phyloP scores from a whole-genome alignment of 2,113 vertebrate genomes.

The Oriolus oriolus region DNA sequence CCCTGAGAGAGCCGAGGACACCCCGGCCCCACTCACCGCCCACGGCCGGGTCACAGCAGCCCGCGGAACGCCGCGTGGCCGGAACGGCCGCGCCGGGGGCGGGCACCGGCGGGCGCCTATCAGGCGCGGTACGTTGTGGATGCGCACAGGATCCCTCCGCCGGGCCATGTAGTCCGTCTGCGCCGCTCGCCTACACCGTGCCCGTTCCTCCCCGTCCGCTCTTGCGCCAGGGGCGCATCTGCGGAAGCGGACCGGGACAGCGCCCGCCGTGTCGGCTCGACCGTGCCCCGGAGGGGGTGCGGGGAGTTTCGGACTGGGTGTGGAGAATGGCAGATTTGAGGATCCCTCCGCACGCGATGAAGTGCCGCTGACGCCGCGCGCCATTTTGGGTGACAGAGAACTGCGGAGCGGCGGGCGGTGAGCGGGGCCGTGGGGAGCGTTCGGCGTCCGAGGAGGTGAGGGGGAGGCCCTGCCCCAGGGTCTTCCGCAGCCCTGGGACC shows the following conservation, averaged over 20 bases:
- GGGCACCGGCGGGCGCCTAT: not conserved
- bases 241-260: too few relatives aligned
- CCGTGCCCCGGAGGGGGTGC: accelerated
- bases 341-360: not conserved
- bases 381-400: not conserved
- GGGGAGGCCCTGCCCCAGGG: accelerated
- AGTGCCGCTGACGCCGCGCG: accelerated
- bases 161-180: not conserved
- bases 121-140: accelerated
- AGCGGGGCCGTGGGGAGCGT: not conserved
- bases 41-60: not conserved
- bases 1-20: too few relatives aligned
- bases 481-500: not conserved
- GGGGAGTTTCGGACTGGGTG: accelerated
- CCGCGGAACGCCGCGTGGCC: not conserved
- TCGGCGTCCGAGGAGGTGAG: not conserved
- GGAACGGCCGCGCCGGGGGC: not conserved
- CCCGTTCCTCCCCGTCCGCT: not conserved
- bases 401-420: accelerated
- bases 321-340: accelerated
- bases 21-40: not conserved
- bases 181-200: accelerated
- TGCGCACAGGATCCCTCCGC: accelerated
- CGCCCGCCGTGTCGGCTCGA: not conserved
- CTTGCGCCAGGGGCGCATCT: not conserved